A percentile compares a stretch with the other conserved stretches of the same genome.
Conservation (phyloP, 2,113 vertebrate genomes). For the Podarcis muralis region DNA sequence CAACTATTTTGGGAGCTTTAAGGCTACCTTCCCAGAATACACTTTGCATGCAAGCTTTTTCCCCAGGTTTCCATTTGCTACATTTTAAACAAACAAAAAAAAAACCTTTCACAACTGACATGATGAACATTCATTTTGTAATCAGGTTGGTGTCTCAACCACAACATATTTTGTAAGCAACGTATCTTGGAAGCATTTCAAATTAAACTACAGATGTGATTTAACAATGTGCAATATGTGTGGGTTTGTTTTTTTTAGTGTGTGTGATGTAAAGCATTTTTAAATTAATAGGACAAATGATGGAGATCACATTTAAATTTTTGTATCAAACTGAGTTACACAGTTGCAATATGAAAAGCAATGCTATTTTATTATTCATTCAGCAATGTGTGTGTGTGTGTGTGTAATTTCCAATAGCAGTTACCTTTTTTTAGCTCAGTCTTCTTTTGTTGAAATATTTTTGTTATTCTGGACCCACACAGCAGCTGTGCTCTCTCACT, state of each 20-base stretch:
- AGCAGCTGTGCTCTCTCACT: conserved; percentile 57
- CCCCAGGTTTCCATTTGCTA: background rate
- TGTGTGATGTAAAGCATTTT: background rate
- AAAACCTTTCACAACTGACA: background rate
- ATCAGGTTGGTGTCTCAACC: background rate
- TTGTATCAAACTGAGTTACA: background rate
- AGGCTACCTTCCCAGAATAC: background rate
- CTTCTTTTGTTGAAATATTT: conserved; percentile 38
- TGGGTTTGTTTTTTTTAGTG: background rate
- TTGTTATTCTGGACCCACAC: conserved; percentile 6
- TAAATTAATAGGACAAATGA: background rate
- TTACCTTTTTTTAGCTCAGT: background rate
- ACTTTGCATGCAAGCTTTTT: background rate
- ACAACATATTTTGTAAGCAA: background rate
- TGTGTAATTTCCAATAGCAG: background rate
- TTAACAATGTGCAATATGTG: background rate
- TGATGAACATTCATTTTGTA: background rate
- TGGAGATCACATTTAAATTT: background rate
- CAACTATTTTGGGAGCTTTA: background rate
- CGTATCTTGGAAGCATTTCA: background rate
- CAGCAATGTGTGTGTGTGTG: background rate
- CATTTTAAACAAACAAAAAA: background rate
- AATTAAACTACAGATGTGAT: background rate
- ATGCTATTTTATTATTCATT: background rate
- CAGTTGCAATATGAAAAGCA: background rate